phyloP scores from a whole-genome alignment of 2,888 invertebrate genomes.

The Lasioglossum leucozonium region DNA sequence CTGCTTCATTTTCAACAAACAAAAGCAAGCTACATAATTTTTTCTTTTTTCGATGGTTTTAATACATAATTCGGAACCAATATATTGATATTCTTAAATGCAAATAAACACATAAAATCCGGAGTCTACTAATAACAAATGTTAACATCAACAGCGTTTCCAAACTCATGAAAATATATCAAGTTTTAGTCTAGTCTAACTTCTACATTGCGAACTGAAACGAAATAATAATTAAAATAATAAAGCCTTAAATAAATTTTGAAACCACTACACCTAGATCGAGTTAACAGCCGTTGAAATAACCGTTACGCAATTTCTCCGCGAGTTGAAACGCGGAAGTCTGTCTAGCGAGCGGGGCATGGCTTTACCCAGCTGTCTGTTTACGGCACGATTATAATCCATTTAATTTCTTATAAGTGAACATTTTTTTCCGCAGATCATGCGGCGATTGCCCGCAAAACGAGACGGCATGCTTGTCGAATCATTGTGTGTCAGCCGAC shows the following conservation, averaged over 20 bases:
- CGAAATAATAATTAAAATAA: not conserved
- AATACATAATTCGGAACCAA: too few species aligned
- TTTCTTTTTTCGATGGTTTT: too few species aligned
- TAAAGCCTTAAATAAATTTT: not conserved
- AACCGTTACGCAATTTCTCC: conserved; percentile 59
- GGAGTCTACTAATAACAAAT: too few species aligned
- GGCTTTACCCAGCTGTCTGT: not conserved
- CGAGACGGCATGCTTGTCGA: conserved; percentile 86
- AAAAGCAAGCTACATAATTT: too few species aligned
- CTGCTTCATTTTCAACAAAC: too few species aligned
- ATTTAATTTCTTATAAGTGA: not conserved
- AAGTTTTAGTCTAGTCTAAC: not conserved
- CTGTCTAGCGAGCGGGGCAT: not conserved
- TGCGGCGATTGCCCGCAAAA: conserved; percentile 89
- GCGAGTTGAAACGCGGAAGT: conserved; percentile 62
- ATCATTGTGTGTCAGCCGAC: conserved; percentile 89
- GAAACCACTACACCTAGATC: not conserved
- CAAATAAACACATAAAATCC: too few species aligned
- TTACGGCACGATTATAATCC: not conserved
- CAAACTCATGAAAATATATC: too few species aligned
- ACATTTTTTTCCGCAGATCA: conserved; percentile 84
- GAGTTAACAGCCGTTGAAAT: conserved; percentile 31
- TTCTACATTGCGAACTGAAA: not conserved
- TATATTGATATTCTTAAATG: too few species aligned
- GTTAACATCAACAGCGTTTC: too few species aligned